These are phyloP conservation scores for Spondyliosoma cantharus DNA, from an alignment of 2,797 vertebrate genomes.

Conservation along the genomic window DNA sequence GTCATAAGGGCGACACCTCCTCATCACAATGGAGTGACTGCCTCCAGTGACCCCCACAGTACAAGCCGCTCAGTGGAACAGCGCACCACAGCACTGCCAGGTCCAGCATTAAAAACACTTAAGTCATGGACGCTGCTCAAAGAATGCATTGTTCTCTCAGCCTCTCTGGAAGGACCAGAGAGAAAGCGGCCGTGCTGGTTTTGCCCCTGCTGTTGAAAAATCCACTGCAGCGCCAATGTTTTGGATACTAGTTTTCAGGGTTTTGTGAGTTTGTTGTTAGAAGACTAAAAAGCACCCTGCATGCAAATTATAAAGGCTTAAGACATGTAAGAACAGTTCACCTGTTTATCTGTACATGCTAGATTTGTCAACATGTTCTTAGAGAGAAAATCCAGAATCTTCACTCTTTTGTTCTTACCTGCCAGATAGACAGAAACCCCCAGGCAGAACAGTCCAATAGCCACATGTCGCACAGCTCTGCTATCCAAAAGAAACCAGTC, in stretches of 20 bases:
- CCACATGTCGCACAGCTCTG: conserved; percentile 86
- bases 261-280: conserved; percentile 14
- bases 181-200: conserved; percentile 49
- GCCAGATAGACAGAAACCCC: conserved; percentile 90
- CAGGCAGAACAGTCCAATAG: conserved; percentile 91
- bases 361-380: background rate
- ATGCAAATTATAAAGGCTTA: conserved; percentile 10
- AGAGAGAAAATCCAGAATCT: background rate
- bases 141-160: conserved; percentile 80
- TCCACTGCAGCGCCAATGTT: conserved; percentile 23
- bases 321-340: background rate
- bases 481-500: conserved; percentile 93
- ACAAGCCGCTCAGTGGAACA: conserved; percentile 74
- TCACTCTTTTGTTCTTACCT: conserved; percentile 81
- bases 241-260: conserved; percentile 19
- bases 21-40: conserved; percentile 59
- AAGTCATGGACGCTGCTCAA: conserved; percentile 79
- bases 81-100: conserved; percentile 69
- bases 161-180: conserved; percentile 50
- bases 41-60: conserved; percentile 50
- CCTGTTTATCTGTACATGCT: background rate
- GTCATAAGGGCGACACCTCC: conserved; percentile 57
- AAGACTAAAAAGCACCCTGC: background rate
- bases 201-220: conserved; percentile 49
- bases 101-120: conserved; percentile 80